Conservation (phyloP, 2,797 vertebrate species). For the Mareca strepera region DNA sequence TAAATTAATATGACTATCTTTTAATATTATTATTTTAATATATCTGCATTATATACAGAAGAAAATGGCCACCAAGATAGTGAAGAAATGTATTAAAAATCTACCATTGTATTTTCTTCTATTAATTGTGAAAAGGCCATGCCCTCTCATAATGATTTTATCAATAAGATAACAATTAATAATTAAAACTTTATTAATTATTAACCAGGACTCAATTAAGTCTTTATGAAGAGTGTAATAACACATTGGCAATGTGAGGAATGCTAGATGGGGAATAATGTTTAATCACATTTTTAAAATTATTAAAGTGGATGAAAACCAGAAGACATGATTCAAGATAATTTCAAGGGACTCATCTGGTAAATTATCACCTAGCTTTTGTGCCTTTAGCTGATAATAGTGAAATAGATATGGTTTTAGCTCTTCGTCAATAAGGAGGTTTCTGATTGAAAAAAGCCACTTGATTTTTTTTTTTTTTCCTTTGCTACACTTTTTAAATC, state of each 20-base stretch:
- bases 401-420: background rate
- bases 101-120: background rate
- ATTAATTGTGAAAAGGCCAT: background rate
- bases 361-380: background rate
- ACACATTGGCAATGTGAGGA: background rate
- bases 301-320: background rate
- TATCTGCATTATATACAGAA: background rate
- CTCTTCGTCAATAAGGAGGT: background rate
- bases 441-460: background rate
- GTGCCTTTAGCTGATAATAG: background rate
- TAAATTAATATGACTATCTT: background rate
- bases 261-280: background rate
- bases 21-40: background rate
- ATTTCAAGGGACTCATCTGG: background rate
- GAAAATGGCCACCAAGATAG: background rate
- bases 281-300: background rate
- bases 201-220: background rate
- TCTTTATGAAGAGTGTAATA: background rate
- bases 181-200: background rate
- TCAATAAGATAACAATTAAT: slow-evolving; percentile 30
- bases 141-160: background rate
- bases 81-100: background rate
- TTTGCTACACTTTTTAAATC: background rate
- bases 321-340: background rate
- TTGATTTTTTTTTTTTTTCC: background rate